Percentiles rank a stretch among this genome's conserved stretches.
Evolutionary conservation across 2,797 vertebrate genomes (phyloP).

Genomic region (Esox masquinongy): DNA sequence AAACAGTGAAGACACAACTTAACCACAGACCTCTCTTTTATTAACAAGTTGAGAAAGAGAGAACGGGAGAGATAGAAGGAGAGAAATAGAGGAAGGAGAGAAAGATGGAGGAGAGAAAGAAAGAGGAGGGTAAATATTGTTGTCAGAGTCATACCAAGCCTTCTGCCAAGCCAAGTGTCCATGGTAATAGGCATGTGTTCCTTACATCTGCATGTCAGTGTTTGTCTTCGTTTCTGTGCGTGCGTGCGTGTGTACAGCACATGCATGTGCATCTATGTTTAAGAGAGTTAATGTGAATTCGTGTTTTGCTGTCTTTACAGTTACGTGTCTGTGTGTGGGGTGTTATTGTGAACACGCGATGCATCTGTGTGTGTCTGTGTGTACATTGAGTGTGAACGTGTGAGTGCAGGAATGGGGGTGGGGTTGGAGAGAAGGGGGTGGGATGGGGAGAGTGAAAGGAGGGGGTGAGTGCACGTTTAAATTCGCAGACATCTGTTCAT

Average conservation of each 20-base stretch:
- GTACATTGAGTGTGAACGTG: conserved; percentile 45
- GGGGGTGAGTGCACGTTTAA: conserved; percentile 82
- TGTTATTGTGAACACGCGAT: neutral
- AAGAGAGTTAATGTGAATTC: conserved; percentile 23
- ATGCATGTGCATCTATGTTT: conserved; percentile 16
- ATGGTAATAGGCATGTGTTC: conserved; percentile 26
- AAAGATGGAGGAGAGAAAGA: conserved; percentile 7
- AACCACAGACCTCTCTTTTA: conserved; percentile 48
- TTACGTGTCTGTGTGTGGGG: conserved; percentile 26
- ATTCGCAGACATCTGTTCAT: conserved; percentile 97
- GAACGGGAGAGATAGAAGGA: conserved; percentile 14
- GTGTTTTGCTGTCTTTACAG: neutral
- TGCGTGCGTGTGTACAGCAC: conserved; percentile 12
- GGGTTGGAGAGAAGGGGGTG: conserved; percentile 36
- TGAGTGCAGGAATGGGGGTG: conserved; percentile 51
- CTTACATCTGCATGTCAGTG: neutral
- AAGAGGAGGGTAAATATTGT: conserved; percentile 16
- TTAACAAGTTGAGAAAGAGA: conserved; percentile 25
- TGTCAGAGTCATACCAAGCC: conserved; percentile 35
- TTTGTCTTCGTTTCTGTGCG: neutral
- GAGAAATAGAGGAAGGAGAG: conserved; percentile 14
- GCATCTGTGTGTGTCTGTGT: conserved; percentile 25
- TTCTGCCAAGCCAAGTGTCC: conserved; percentile 43
- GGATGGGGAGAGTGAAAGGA: conserved; percentile 58
- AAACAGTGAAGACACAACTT: conserved; percentile 41